Evolutionary conservation across 2,113 vertebrate species (phyloP), one percentile per base, ranked within the genome.

Genomic region (Tragelaphus imberbis): DNA sequence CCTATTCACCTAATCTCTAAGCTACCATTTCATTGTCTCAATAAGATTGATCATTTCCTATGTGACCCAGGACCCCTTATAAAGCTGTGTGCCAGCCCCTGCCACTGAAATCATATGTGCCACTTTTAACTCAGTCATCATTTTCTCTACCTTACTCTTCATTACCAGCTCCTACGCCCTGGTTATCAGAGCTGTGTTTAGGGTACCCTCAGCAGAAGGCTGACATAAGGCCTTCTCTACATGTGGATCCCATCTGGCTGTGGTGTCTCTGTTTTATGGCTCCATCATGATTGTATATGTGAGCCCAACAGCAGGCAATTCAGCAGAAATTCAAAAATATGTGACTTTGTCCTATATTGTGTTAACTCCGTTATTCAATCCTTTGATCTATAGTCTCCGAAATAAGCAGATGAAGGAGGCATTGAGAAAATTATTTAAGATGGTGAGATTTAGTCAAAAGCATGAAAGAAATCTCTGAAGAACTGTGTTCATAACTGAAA

Each of bases 331-430:
- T 2, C 80, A 96, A 36, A 97, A 97, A 88, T 44, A 75, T 7
- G 59, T 95, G 33, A 94, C 89, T 28, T 71, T 97, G 7, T 75
- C 94, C n/a, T 97, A 97, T 61, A 93, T 86, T 23, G 28, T 96
- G 12, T 40, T 98, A 21, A 97, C 89, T 61, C 86, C 89, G 2
- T 40, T 97, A n/a, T 88, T 82, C 65, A 97, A 98, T 4, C 93
- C 93, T 14, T 82, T 94, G 15, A 97, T 97, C n/a, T 97, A 97
- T 1, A 97, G 96, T 51, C 93, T 97, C 13, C 21, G 63, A 17
- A 97, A 97, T 51, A 95, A 90, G 53, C 95, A 97, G 49, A 89
- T 95, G 23, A 97, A 95, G 19, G 63, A 36, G 5, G 68, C 58
- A 2, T 36, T 97, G 33, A 90, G 27, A 55, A 97, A 96, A 88